A percentile compares a stretch with the other conserved stretches of the same genome.
These are phyloP conservation scores for Drosophila tsacasi DNA, from an alignment of 1,140 invertebrate genomes.

Conservation along the genomic window DNA sequence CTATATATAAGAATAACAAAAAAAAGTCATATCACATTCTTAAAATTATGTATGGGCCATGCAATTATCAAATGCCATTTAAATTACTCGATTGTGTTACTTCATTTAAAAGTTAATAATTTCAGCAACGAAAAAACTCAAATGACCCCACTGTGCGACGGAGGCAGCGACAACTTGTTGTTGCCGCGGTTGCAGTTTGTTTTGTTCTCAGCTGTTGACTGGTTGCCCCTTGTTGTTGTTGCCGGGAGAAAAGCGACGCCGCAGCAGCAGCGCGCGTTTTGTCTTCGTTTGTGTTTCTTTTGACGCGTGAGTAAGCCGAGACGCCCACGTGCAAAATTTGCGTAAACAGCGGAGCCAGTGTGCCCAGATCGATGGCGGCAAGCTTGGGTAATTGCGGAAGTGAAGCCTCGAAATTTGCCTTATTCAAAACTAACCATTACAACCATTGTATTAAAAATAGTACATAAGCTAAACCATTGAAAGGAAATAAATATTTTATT, in stretches of 20 bases:
- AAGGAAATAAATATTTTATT: background rate
- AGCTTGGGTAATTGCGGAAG: constrained; percentile 24
- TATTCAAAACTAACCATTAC: background rate
- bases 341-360: constrained; percentile 59
- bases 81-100: too few species aligned
- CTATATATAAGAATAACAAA: too few species aligned
- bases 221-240: constrained; percentile 49
- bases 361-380: constrained; percentile 42
- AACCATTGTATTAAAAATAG: background rate
- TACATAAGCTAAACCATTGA: background rate
- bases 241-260: constrained; percentile 65
- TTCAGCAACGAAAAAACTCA: background rate
- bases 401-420: constrained; percentile 8
- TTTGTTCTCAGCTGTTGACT: constrained; percentile 81
- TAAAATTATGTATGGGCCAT: too few species aligned
- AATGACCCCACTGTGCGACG: constrained; percentile 3
- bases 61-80: too few species aligned
- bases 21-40: too few species aligned
- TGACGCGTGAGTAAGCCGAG: constrained; percentile 80
- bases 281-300: constrained; percentile 82
- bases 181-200: constrained; percentile 69
- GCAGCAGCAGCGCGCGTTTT: constrained; percentile 63
- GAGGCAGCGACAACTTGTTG: constrained; percentile 47
- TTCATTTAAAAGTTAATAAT: background rate
- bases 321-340: constrained; percentile 82